Evolutionary conservation across 2,888 invertebrate species (phyloP).

Genomic region (Didymodactylos carnosus): DNA sequence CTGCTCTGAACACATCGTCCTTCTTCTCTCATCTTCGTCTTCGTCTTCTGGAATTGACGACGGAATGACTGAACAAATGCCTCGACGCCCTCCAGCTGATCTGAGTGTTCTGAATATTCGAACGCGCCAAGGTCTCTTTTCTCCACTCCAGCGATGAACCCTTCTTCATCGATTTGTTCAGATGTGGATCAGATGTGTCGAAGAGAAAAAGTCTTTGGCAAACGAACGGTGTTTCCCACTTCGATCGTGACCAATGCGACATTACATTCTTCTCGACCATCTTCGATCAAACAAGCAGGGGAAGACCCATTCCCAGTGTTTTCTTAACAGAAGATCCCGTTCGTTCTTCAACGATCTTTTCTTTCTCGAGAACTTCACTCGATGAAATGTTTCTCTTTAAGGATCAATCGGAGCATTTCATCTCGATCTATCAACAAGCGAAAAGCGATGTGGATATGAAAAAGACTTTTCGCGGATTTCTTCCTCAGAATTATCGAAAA

Average conservation of each 20-base stretch:
- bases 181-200: not conserved
- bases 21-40: no score
- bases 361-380: not conserved
- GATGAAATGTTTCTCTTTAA: not conserved
- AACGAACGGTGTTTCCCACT: not conserved
- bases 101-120: not conserved
- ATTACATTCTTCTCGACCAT: no score
- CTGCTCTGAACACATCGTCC: no score
- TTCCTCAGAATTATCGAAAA: not conserved
- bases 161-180: no score
- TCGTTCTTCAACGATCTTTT: not conserved
- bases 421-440: not conserved
- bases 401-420: not conserved
- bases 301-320: conserved; percentile 12
- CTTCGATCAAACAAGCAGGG: not conserved
- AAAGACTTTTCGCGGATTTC: not conserved
- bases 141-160: no score
- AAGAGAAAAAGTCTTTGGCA: not conserved
- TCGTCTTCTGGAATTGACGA: no score
- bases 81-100: no score
- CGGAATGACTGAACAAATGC: no score
- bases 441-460: conserved; percentile 6
- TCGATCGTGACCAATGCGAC: not conserved
- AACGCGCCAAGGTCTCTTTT: not conserved
- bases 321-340: conserved; percentile 9